Base-by-base conservation (phyloP, 1,140 invertebrate genomes). In the Prorops nasuta region DNA sequence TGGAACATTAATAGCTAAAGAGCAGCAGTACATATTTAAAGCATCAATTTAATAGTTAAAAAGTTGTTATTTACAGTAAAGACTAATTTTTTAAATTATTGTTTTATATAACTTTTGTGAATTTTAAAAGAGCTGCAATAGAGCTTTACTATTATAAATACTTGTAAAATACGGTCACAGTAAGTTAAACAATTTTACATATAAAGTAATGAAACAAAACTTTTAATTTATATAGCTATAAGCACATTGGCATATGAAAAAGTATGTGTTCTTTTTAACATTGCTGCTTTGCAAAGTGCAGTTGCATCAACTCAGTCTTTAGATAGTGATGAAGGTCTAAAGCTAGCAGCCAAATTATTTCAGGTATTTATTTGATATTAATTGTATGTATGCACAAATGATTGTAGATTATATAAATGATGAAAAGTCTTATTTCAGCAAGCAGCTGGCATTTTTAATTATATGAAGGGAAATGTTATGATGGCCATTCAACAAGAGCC, bases 241-340 rank as follows among this genome's bases (percentile, higher is more conserved):
- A 83, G 91, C 31, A 93, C 92, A 3, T 75, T 96, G 42, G 81
- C 84, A 3, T 99, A 92, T 77, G 98, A 99, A 76, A 92, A 91
- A 69, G 86, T 96, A 28, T 98, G 95, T 69, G 86, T 98, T 38
- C 80, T 99, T 1, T 99, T 97, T 78, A 99, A 99, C 76, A 94
- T 98, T 65, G 98, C 89, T 12, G 94, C 96, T 2, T 78, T 98
- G 55, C 93, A 98, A 78, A 93, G 90, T 72, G 84, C 89, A 46
- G 83, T 98, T 3, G 97, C 94, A 4, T 83, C 90, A 9, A 80
- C 83, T 44, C 93, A 98, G 74, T 87, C 87, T 16, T 74, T 93
- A 31, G 89, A 94, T 31, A 93, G 82, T 47, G 96, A 99, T 77
- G 94, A 98, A 53, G 93, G 94, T 3, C 81, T 99, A 2, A 98